Evolutionary conservation across 2,888 invertebrate genomes (phyloP).

Genomic region (Hipparchia semele): DNA sequence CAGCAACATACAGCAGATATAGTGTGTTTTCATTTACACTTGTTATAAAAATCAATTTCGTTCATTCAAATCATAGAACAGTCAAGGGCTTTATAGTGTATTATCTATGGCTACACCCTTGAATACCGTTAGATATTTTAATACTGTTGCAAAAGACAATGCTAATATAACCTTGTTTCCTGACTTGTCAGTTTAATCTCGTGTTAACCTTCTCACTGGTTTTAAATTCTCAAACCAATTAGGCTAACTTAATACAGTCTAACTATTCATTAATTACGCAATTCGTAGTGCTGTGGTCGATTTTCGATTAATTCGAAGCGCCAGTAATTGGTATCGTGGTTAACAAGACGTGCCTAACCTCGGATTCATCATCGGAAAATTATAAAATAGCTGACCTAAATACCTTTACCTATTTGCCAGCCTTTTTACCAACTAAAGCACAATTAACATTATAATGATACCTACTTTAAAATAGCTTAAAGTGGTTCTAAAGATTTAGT

Average conservation of each 20-base stretch:
- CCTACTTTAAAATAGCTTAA: neutral
- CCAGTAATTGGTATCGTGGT: neutral
- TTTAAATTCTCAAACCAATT: conserved; percentile 5
- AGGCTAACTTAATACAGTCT: conserved; percentile 1
- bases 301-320: conserved; percentile 3
- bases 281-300: neutral
- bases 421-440: neutral
- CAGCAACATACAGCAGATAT: no score
- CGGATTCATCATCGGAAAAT: neutral
- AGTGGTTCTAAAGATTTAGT: no score
- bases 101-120: neutral
- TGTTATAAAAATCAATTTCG: no score
- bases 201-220: conserved; percentile 19
- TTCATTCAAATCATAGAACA: no score
- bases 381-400: neutral
- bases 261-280: conserved; percentile 7
- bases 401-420: neutral
- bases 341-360: neutral
- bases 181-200: conserved; percentile 13
- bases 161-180: neutral
- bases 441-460: no score
- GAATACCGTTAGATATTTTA: neutral
- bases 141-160: conserved; percentile 7
- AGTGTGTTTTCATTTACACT: no score
- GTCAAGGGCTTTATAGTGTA: no score